A percentile compares a stretch with the other conserved stretches of the same genome.
Evolutionary conservation across 92 coral and sea anemone species (phyloP).

Genomic region (Zoanthus sociatus): DNA sequence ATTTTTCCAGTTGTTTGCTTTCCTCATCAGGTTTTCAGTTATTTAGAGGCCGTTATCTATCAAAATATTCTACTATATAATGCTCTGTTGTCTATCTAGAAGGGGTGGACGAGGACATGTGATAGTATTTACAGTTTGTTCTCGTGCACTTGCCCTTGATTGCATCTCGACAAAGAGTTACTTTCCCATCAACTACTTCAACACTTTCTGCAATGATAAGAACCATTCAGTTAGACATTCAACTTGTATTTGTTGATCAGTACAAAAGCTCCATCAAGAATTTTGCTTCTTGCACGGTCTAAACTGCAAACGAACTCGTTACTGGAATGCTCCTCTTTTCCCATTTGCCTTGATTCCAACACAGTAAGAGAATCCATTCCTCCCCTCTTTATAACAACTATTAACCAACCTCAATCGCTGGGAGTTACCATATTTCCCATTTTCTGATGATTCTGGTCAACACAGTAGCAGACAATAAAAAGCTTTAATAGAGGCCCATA

Average conservation of each 20-base stretch:
- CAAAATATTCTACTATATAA: conserved; percentile 36
- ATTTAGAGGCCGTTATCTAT: background rate
- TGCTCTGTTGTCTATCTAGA: conserved; percentile 33
- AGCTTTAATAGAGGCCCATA: no score
- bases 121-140: conserved; percentile 95
- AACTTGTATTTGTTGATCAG: background rate
- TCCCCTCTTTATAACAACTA: no score
- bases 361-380: no score
- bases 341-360: no score
- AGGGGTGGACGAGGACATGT: conserved; percentile 56
- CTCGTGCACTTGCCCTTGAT: conserved; percentile 94
- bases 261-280: background rate
- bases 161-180: conserved; percentile 97
- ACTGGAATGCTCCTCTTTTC: no score
- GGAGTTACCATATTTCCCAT: no score
- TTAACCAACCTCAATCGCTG: no score
- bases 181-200: conserved; percentile 95
- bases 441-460: no score
- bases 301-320: no score
- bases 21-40: background rate
- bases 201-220: conserved; percentile 76
- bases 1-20: conserved; percentile 11
- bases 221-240: background rate
- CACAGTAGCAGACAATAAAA: no score
- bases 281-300: background rate